Evolutionary conservation across 2,113 vertebrate species (phyloP).

Genomic region (Grus americana): DNA sequence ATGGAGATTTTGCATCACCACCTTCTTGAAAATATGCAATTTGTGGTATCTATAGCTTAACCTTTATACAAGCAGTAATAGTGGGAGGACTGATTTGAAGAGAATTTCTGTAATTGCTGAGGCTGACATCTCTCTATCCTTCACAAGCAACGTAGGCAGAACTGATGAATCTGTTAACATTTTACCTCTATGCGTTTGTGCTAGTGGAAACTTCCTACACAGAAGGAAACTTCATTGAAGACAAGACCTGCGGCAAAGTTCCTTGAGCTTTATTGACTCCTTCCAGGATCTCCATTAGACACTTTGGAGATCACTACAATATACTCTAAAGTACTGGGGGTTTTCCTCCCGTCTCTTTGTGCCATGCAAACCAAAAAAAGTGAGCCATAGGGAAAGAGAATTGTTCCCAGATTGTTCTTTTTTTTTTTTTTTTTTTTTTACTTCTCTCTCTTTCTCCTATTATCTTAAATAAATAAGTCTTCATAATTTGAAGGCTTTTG

Average conservation of each 20-base stretch:
- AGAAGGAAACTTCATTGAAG: neutral
- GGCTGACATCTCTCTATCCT: neutral
- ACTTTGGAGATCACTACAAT: neutral
- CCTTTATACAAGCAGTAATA: neutral
- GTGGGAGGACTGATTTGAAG: neutral
- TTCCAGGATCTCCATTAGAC: neutral
- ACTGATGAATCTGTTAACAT: neutral
- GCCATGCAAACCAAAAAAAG: neutral
- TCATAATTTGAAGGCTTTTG: neutral
- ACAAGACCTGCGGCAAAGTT: neutral
- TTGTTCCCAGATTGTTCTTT: neutral
- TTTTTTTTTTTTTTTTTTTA: neutral
- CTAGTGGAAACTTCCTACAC: neutral
- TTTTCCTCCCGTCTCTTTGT: neutral
- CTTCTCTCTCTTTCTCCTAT: neutral
- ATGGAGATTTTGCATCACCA: neutral
- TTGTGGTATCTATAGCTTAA: neutral
- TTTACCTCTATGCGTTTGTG: neutral
- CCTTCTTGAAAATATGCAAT: neutral
- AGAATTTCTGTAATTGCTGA: neutral
- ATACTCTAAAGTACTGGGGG: fast-evolving
- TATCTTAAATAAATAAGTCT: neutral
- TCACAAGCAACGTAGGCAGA: neutral
- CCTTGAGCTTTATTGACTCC: neutral
- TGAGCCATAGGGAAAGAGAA: neutral